A percentile compares a stretch with the other conserved stretches of the same genome.
Evolutionary conservation across 1,140 invertebrate genomes (phyloP).

Genomic region (Temnothorax longispinosus): DNA sequence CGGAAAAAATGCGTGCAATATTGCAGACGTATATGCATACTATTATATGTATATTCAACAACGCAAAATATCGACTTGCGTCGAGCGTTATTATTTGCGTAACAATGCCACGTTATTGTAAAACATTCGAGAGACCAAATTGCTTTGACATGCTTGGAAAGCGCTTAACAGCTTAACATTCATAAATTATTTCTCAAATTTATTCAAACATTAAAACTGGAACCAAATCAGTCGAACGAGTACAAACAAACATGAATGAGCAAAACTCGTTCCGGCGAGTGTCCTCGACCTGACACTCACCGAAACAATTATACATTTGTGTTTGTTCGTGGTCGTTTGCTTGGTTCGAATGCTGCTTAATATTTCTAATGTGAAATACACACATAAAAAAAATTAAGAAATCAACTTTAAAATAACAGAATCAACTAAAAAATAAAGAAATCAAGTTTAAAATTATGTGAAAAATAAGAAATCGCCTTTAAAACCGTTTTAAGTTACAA

Average conservation of each 20-base stretch:
- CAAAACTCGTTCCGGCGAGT: background rate
- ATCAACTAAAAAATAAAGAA: too few species aligned
- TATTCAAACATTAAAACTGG: background rate
- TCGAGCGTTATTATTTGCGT: background rate
- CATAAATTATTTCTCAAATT: conserved; percentile 7
- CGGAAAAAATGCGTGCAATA: background rate
- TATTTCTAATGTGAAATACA: too few species aligned
- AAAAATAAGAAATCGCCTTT: too few species aligned
- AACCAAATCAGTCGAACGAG: background rate
- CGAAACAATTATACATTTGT: background rate
- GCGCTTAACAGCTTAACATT: background rate
- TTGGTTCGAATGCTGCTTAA: background rate
- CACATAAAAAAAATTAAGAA: too few species aligned
- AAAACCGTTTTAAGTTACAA: too few species aligned
- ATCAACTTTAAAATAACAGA: too few species aligned
- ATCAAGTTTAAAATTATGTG: too few species aligned
- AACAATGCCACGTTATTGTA: background rate
- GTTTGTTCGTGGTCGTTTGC: background rate
- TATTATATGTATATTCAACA: background rate
- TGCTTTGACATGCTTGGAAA: background rate
- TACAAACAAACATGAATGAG: background rate
- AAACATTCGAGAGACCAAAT: background rate
- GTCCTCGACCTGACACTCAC: background rate
- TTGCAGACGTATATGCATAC: background rate
- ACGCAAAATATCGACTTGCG: background rate